Conservation (phyloP, 2,888 invertebrate species). For the Esperia sulphurella region DNA sequence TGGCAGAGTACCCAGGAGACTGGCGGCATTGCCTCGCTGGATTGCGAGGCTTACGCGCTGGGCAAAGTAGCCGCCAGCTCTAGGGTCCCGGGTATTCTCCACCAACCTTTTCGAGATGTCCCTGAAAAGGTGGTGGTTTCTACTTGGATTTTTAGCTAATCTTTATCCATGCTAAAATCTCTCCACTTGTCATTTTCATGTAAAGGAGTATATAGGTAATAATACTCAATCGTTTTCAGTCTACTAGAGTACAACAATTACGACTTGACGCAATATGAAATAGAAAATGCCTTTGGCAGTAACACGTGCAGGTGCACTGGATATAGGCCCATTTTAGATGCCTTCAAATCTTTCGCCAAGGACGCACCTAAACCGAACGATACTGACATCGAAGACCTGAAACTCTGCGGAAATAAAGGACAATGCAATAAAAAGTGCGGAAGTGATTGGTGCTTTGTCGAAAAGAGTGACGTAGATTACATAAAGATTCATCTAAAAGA, state of each 20-base stretch:
- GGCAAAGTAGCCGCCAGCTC: too few species aligned
- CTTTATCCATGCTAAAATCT: too few species aligned
- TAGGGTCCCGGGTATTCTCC: too few species aligned
- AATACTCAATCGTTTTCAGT: conserved; percentile 34
- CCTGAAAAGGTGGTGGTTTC: too few species aligned
- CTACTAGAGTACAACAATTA: conserved; percentile 53
- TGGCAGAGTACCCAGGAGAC: too few species aligned
- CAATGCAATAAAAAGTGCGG: conserved; percentile 2
- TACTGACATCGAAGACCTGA: conserved; percentile 14
- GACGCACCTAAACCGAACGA: conserved; percentile 11
- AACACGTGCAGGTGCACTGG: conserved; percentile 82
- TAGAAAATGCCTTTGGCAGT: conserved; percentile 78
- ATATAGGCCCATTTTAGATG: conserved; percentile 79
- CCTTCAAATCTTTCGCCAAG: conserved; percentile 76
- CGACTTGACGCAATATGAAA: conserved; percentile 72
- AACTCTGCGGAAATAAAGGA: conserved; percentile 12
- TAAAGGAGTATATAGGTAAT: too few species aligned
- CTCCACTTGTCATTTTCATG: too few species aligned
- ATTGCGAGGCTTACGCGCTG: too few species aligned
- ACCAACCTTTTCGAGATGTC: too few species aligned
- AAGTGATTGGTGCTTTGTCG: not conserved
- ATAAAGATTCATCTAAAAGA: conserved; percentile 48
- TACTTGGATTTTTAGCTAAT: too few species aligned
- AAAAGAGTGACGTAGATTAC: not conserved
- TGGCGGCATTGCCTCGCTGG: too few species aligned